A percentile compares a stretch with the other conserved stretches of the same genome.
phyloP scores from a whole-genome alignment of 2,113 vertebrate genomes.

The Notothenia coriiceps region DNA sequence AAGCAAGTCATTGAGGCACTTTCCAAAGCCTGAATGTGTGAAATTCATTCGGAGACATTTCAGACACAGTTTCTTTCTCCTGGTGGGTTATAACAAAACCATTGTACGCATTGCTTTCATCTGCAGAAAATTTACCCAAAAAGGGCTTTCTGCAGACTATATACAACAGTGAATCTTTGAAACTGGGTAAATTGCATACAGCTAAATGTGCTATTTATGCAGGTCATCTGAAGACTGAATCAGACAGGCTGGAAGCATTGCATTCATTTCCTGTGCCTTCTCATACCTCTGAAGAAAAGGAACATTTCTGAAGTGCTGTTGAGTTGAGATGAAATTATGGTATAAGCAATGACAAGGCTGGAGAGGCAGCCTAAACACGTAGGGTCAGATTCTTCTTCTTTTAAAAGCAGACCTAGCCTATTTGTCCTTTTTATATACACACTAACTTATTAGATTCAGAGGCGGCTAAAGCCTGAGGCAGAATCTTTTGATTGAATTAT shows the following conservation, averaged over 20 bases:
- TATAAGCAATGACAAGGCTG: constrained; percentile 12
- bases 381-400: background rate
- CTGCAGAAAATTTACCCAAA: constrained; percentile 60
- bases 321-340: constrained; percentile 39
- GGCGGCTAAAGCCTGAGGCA: constrained; percentile 10
- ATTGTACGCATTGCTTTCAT: constrained; percentile 45
- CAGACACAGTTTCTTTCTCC: background rate
- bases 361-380: background rate
- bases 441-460: constrained; percentile 9
- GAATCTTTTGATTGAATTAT: constrained; percentile 11
- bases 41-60: constrained; percentile 12
- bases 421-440: background rate
- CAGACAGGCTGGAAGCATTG: constrained; percentile 30
- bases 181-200: constrained; percentile 49
- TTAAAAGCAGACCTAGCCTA: constrained; percentile 18
- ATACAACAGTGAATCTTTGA: constrained; percentile 51
- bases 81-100: constrained; percentile 8
- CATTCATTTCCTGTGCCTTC: constrained; percentile 29
- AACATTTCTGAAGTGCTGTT: constrained; percentile 26
- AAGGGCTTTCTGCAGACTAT: constrained; percentile 47
- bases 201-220: constrained; percentile 61
- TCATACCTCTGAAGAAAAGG: constrained; percentile 42
- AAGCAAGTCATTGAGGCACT: constrained; percentile 23
- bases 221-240: constrained; percentile 59
- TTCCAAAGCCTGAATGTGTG: constrained; percentile 13